A percentile compares a stretch with the other conserved stretches of the same genome.
Conservation (phyloP, 1,140 invertebrate species). For the Odontomachus brunneus region DNA sequence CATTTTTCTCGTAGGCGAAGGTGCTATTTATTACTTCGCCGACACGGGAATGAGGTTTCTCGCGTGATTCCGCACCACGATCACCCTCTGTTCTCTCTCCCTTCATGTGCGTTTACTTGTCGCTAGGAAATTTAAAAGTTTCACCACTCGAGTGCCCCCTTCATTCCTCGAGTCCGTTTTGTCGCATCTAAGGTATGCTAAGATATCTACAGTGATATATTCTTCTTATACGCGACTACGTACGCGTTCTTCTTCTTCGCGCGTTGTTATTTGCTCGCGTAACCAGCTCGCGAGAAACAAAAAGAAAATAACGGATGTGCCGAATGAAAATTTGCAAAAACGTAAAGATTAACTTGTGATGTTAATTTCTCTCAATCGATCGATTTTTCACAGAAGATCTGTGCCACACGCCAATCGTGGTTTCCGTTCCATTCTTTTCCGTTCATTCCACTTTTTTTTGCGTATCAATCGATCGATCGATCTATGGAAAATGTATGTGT, state of each 20-base stretch:
- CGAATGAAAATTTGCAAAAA: neutral
- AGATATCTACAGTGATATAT: slow-evolving; percentile 84
- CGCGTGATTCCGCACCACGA: slow-evolving; percentile 44
- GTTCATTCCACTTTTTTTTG: neutral
- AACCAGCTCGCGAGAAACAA: neutral
- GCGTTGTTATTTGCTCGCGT: neutral
- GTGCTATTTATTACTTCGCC: slow-evolving; percentile 67
- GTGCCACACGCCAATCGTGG: slow-evolving; percentile 26
- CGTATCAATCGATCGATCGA: slow-evolving; percentile 53
- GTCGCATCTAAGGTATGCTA: slow-evolving; percentile 83
- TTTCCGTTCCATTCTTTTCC: slow-evolving; percentile 43
- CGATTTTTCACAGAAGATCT: slow-evolving; percentile 17
- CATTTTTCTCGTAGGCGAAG: slow-evolving; percentile 60
- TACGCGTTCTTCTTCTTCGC: slow-evolving; percentile 48
- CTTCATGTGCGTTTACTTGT: slow-evolving; percentile 21
- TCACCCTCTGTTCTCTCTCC: slow-evolving; percentile 9
- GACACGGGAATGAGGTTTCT: slow-evolving; percentile 38
- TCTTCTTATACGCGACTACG: slow-evolving; percentile 66
- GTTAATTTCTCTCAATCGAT: slow-evolving; percentile 22
- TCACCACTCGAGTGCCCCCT: slow-evolving; percentile 75
- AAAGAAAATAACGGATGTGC: neutral
- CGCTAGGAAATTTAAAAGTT: slow-evolving; percentile 58
- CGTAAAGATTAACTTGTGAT: too few species aligned
- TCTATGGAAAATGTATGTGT: slow-evolving; percentile 6
- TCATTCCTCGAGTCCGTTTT: slow-evolving; percentile 66